Conservation (phyloP, 2,113 vertebrate species). For the Sterrhoptilus dennistouni region DNA sequence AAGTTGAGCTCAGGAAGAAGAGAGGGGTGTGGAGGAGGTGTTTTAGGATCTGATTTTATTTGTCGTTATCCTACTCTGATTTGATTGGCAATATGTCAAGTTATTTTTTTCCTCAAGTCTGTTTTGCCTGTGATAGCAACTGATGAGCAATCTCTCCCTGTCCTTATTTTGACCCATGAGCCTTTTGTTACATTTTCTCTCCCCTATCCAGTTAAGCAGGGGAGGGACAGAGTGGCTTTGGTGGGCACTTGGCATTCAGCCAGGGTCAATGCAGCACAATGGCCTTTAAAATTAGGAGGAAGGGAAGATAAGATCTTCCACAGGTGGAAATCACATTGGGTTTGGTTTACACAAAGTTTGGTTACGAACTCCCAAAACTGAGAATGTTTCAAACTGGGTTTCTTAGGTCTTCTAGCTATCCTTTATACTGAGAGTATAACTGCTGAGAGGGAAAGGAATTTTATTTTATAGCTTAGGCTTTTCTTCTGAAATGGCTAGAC, state of each 20-base stretch:
- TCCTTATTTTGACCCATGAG: not conserved
- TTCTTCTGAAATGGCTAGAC: conserved; percentile 2
- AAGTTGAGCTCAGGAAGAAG: not conserved
- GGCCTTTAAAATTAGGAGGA: not conserved
- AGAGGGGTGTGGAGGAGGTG: not conserved
- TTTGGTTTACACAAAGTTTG: not conserved
- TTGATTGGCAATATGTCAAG: not conserved
- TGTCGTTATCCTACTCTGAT: not conserved
- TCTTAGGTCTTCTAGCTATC: not conserved
- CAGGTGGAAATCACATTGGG: not conserved
- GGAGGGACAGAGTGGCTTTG: not conserved
- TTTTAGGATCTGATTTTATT: not conserved
- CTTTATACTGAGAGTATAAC: not conserved
- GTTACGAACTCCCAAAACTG: not conserved
- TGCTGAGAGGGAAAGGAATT: conserved; percentile 13
- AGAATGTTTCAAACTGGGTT: not conserved
- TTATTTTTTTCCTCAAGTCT: not conserved
- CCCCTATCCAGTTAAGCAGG: not conserved
- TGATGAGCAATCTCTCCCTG: not conserved
- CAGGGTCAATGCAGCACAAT: not conserved
- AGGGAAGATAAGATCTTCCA: not conserved
- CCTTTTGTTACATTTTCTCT: not conserved
- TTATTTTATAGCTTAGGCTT: conserved; percentile 16
- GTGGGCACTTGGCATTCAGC: not conserved
- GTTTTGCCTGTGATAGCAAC: not conserved